Conservation (phyloP, 2,888 invertebrate species). For the Bibio marci region DNA sequence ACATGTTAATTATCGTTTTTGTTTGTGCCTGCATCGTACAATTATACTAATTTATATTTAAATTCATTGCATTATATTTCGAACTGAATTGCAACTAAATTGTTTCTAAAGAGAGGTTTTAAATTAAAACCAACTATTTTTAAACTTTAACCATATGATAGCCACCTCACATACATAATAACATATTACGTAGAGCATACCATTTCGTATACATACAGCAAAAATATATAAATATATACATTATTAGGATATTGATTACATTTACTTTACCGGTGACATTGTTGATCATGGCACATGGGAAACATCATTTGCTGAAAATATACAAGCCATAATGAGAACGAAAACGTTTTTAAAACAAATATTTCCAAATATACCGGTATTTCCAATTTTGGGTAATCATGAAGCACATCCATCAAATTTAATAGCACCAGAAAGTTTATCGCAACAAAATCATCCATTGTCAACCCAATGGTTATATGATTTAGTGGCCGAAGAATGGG, state of each 20-base stretch:
- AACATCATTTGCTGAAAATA: conserved; percentile 48
- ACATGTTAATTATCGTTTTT: no score
- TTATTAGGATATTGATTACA: conserved; percentile 37
- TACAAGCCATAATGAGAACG: conserved; percentile 35
- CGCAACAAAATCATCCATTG: conserved; percentile 30
- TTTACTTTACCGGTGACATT: conserved; percentile 77
- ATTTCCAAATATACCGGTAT: conserved; percentile 46
- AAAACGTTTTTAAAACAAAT: conserved; percentile 32
- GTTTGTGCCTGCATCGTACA: no score
- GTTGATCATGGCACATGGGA: conserved; percentile 82
- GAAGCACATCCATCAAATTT: conserved; percentile 69
- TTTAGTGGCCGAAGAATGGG: conserved; percentile 54
- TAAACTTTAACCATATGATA: no score
- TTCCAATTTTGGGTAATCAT: conserved; percentile 65
- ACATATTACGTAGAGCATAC: no score
- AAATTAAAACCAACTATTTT: no score
- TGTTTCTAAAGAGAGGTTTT: no score
- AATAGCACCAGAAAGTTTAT: conserved; percentile 40
- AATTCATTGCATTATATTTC: no score
- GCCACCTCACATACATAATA: no score
- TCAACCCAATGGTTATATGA: conserved; percentile 62
- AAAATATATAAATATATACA: no score
- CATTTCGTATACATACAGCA: no score
- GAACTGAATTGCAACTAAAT: no score
- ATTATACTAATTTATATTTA: no score